Percentiles rank a stretch among this genome's conserved stretches.
phyloP scores from a whole-genome alignment of 2,113 vertebrate species.

The Hypanus sabinus region DNA sequence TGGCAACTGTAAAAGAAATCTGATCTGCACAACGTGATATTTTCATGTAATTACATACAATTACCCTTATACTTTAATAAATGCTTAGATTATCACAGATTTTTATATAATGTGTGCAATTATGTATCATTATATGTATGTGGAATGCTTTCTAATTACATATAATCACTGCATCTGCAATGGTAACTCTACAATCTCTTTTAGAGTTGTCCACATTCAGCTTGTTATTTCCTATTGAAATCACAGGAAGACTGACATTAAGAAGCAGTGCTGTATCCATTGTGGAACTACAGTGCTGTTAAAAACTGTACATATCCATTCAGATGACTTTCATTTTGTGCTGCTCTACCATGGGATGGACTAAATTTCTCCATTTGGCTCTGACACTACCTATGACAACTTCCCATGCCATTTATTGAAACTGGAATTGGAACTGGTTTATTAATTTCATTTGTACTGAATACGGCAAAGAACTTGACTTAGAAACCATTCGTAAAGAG shows the following conservation, averaged over 20 bases:
- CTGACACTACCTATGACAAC: background rate
- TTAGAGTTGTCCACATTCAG: background rate
- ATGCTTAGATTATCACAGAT: background rate
- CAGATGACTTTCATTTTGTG: background rate
- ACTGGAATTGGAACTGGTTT: too few relatives aligned
- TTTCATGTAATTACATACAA: background rate
- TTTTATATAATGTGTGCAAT: background rate
- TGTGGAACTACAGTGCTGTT: background rate
- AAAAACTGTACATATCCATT: background rate
- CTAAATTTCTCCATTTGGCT: background rate
- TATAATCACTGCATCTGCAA: constrained; percentile 4
- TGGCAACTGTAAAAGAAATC: background rate
- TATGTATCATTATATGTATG: background rate
- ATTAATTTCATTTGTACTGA: too few relatives aligned
- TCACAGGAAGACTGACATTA: background rate
- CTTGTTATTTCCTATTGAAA: background rate
- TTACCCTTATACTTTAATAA: constrained; percentile 5
- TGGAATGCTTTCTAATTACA: background rate
- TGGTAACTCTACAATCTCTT: too few relatives aligned
- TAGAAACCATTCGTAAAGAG: too few relatives aligned
- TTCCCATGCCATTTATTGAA: background rate
- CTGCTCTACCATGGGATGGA: background rate
- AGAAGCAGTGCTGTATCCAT: background rate
- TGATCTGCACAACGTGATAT: background rate
- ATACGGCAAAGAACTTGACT: too few relatives aligned